phyloP scores from a whole-genome alignment of 1,140 invertebrate genomes.

The Panagrolaimus sp. region DNA sequence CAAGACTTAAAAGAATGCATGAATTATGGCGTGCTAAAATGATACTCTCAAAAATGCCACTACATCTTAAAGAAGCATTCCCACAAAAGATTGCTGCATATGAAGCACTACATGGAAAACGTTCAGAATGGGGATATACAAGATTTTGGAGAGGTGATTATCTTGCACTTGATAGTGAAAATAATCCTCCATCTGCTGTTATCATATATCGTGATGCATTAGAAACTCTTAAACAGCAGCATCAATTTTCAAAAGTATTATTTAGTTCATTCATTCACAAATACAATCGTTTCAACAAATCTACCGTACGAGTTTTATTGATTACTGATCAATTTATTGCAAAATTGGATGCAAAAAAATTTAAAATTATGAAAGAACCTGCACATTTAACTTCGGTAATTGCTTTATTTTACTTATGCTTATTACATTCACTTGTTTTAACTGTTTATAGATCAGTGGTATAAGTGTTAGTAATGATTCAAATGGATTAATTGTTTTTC shows the following conservation, averaged over 20 bases:
- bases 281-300: constrained; percentile 74
- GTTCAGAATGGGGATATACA: constrained; percentile 74
- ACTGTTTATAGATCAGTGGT: constrained; percentile 74
- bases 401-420: background rate
- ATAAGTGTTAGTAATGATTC: constrained; percentile 73
- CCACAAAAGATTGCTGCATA: constrained; percentile 74
- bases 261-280: constrained; percentile 50
- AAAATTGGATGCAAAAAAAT: constrained; percentile 76
- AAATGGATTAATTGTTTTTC: constrained; percentile 82
- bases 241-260: constrained; percentile 65
- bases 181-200: constrained; percentile 70
- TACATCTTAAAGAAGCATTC: constrained; percentile 77
- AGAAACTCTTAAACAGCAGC: constrained; percentile 67
- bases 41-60: constrained; percentile 73
- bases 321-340: constrained; percentile 80
- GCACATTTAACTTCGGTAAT: constrained; percentile 72
- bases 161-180: constrained; percentile 68
- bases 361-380: constrained; percentile 77
- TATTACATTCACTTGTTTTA: constrained; percentile 7
- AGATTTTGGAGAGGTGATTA: constrained; percentile 88
- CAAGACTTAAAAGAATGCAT: constrained; percentile 62
- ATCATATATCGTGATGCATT: constrained; percentile 69
- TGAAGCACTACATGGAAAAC: constrained; percentile 69
- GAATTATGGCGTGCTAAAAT: constrained; percentile 79
- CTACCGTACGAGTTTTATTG: constrained; percentile 76